Evolutionary conservation across 2,113 vertebrate species (phyloP), one percentile per base, ranked within the genome.

Genomic region (Paramisgurnus dabryanus): DNA sequence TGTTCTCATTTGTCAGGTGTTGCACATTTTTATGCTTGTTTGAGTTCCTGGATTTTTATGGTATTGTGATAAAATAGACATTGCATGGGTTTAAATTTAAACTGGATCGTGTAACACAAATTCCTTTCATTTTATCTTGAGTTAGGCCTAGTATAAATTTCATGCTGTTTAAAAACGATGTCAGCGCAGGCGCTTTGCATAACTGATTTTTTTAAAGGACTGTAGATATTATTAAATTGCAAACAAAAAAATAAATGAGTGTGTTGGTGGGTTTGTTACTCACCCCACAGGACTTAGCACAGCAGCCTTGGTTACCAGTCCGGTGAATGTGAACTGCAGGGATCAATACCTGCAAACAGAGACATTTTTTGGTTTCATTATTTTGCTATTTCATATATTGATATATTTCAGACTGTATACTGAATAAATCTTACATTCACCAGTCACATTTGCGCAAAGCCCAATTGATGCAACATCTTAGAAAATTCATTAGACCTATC

Each of bases 211-310:
- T 63, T 17, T 22, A 22, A 41, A 47, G 58, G 18, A 75, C 66
- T 67, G 5, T 22, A 10, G 9, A 22, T 45, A 53, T 66, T 72
- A 27, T 40, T 67, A 49, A 58, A 15, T 22, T 58, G 15, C n/a
- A 73, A 50, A 60, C 67, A 47, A 34, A 67, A 22, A 27, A 45
- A 34, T 49, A 34, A 18, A 12, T 66, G 34, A 13, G 34, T 45
- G 6, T 66, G 12, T 43, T 13, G 8, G 40, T 43, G 69, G 13
- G 34, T 60, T 67, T 73, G n/a, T 3, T 6, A 88, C 94, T 93
- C 82, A 95, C 94, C 90, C 94, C 94, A 72, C 93, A 94, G 75
- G 93, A 92, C 57, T 95, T 95, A 39, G 86, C 91, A 84, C 91
- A 94, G 85, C 92, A 94, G 0, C 93, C 93, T 11, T 83, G 0